These are phyloP conservation scores for Ischnus inquisitorius DNA, from an alignment of 2,888 invertebrate genomes.

Conservation along the genomic window DNA sequence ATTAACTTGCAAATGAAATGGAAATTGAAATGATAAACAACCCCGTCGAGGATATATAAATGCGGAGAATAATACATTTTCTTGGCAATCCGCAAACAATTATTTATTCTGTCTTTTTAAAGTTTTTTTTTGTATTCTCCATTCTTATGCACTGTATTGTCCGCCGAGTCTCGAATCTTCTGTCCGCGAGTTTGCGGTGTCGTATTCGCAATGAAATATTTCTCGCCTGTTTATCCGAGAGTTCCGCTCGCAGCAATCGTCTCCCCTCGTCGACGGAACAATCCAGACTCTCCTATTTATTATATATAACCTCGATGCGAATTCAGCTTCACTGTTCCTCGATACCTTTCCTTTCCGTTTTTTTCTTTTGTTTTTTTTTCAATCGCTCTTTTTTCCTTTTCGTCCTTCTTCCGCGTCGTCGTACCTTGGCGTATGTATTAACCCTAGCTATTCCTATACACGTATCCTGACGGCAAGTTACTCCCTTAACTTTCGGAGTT, in stretches of 20 bases:
- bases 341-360: slow-evolving; percentile 61
- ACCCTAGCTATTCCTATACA: slow-evolving; percentile 42
- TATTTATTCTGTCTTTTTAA: slow-evolving; percentile 49
- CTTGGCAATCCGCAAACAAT: slow-evolving; percentile 58
- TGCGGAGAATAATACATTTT: slow-evolving; percentile 58
- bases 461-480: slow-evolving; percentile 72
- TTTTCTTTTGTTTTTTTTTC: slow-evolving; percentile 46
- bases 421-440: slow-evolving; percentile 59
- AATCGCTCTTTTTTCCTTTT: slow-evolving; percentile 44
- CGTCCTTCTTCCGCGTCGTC: slow-evolving; percentile 50
- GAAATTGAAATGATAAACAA: slow-evolving; percentile 64
- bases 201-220: slow-evolving; percentile 55
- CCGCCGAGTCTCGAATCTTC: not conserved
- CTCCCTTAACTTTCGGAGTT: slow-evolving; percentile 81
- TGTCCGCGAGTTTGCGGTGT: slow-evolving; percentile 17
- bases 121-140: slow-evolving; percentile 1
- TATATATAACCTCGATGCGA: slow-evolving; percentile 26
- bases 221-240: slow-evolving; percentile 29
- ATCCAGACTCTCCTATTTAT: slow-evolving; percentile 25
- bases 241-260: slow-evolving; percentile 37
- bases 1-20: slow-evolving; percentile 65
- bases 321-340: slow-evolving; percentile 49
- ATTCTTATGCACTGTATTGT: not conserved
- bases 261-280: slow-evolving; percentile 6
- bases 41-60: slow-evolving; percentile 40